phyloP scores from a whole-genome alignment of 2,113 vertebrate species.

The Pantherophis guttatus region DNA sequence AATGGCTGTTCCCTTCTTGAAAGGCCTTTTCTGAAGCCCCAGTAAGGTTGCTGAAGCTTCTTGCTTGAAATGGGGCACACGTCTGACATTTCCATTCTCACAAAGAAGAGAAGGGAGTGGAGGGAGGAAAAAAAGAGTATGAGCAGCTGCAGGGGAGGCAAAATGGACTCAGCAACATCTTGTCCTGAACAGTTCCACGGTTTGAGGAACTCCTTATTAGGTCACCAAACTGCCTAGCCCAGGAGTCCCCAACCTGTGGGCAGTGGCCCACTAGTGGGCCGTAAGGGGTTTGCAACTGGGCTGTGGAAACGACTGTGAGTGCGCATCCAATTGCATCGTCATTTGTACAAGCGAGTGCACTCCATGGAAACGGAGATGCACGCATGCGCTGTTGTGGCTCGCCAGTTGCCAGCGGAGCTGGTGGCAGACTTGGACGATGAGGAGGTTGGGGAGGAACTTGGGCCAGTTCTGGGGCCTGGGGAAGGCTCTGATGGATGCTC shows the following conservation, averaged over 20 bases:
- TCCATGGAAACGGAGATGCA: no score
- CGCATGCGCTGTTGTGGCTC: no score
- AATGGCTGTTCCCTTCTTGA: background rate
- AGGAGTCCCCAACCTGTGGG: background rate
- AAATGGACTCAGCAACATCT: background rate
- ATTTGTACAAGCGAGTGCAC: background rate
- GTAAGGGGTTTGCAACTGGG: background rate
- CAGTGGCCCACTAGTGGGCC: no score
- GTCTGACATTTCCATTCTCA: background rate
- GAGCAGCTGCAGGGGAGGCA: background rate
- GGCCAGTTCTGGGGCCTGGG: no score
- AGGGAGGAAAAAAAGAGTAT: background rate
- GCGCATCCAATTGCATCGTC: background rate
- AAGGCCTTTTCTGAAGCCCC: background rate
- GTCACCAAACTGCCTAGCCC: background rate
- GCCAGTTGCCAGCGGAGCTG: no score
- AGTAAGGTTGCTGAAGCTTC: background rate
- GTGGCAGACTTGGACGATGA: no score
- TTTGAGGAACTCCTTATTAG: background rate
- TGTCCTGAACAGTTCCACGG: background rate
- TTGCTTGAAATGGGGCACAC: background rate
- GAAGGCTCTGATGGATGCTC: no score
- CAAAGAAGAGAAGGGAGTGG: background rate
- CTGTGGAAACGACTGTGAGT: background rate
- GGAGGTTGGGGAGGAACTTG: no score